phyloP scores from a whole-genome alignment of 2,888 invertebrate species.

The Crossocerus cetratus region DNA sequence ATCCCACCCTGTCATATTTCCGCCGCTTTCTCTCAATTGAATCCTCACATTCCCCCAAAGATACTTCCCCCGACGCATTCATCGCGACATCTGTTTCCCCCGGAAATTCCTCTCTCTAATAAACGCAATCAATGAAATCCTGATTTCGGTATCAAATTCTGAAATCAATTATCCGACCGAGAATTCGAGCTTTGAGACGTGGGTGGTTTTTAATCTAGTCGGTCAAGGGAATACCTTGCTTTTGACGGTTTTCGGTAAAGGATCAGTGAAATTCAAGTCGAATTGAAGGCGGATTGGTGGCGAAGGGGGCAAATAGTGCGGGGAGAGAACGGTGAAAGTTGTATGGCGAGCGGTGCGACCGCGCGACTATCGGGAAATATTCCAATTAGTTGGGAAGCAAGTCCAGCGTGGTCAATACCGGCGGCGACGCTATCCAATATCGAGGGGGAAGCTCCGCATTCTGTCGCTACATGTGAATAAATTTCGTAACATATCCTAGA shows the following conservation, averaged over 20 bases:
- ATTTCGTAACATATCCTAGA: constrained; percentile 43
- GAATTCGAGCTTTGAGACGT: too few species aligned
- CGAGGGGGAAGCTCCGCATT: constrained; percentile 13
- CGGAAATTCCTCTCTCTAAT: background rate
- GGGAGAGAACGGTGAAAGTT: constrained; percentile 45
- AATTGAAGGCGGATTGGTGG: background rate
- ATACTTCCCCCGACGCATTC: background rate
- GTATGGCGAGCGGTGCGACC: constrained; percentile 31
- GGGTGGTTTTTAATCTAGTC: background rate
- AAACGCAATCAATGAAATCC: background rate
- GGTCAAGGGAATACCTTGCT: background rate
- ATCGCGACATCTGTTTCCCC: background rate
- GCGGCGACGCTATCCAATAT: constrained; percentile 57
- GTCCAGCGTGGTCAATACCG: constrained; percentile 9
- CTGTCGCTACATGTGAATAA: constrained; percentile 43
- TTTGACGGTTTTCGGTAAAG: background rate
- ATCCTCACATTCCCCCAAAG: background rate
- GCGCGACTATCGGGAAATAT: constrained; percentile 56
- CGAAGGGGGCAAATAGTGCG: constrained; percentile 19
- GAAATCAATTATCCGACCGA: background rate
- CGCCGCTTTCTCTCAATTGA: background rate
- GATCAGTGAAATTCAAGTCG: background rate
- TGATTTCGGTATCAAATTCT: too few species aligned
- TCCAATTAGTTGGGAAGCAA: constrained; percentile 51
- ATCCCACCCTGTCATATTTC: background rate